phyloP scores from a whole-genome alignment of 2,113 vertebrate species.

The Centropus unirufus region DNA sequence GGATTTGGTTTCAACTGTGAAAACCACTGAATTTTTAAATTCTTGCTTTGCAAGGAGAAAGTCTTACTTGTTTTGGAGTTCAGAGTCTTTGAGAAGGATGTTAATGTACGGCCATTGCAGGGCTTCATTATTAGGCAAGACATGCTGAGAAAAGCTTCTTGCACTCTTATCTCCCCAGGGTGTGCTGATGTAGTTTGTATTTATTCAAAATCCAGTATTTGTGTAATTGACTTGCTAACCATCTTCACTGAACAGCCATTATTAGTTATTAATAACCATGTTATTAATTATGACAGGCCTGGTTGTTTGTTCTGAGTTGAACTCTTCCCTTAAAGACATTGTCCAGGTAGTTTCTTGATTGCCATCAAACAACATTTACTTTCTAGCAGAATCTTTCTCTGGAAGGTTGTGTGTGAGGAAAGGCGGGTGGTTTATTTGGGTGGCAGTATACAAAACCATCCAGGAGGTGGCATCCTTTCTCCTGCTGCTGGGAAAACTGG shows the following conservation, averaged over 20 bases:
- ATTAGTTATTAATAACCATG: too few relatives aligned
- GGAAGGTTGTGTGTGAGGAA: neutral
- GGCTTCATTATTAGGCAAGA: neutral
- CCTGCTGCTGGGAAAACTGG: neutral
- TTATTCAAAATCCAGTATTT: neutral
- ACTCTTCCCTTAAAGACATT: neutral
- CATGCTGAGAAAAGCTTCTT: neutral
- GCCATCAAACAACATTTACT: neutral
- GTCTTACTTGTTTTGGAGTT: neutral
- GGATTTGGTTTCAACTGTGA: neutral
- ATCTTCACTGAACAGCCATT: neutral
- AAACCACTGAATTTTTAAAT: neutral
- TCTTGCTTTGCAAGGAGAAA: neutral
- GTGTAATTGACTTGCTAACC: neutral
- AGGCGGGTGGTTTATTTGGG: rapidly evolving
- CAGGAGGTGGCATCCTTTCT: conserved; percentile 38
- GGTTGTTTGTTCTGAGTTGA: neutral
- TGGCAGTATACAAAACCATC: neutral
- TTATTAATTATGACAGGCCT: neutral
- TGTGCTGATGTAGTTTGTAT: neutral
- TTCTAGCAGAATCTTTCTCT: neutral
- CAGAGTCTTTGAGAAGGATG: neutral
- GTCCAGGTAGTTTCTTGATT: neutral
- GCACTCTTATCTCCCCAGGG: neutral
- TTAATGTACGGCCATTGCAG: neutral